Evolutionary conservation across 2,888 invertebrate species (phyloP).

Genomic region (Lochmaea capreae): DNA sequence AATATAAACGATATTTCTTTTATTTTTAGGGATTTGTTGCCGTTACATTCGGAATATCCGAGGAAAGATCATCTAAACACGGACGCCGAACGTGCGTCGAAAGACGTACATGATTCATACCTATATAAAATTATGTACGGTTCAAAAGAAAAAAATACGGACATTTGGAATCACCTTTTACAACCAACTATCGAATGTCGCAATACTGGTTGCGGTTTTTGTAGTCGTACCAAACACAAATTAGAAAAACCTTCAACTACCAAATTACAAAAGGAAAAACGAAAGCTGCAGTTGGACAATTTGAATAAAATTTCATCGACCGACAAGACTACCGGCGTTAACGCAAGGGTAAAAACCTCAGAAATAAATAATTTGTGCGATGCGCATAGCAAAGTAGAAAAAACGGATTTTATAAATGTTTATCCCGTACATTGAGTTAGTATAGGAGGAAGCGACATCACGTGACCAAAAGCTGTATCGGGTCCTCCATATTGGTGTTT

Average conservation of each 20-base stretch:
- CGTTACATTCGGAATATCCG: conserved; percentile 57
- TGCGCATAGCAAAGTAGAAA: too few relatives aligned
- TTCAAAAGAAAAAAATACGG: conserved; percentile 39
- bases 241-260: neutral
- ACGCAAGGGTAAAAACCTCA: neutral
- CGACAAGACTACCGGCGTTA: neutral
- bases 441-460: too few relatives aligned
- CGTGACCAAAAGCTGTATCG: too few relatives aligned
- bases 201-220: conserved; percentile 28
- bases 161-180: conserved; percentile 50
- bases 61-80: conserved; percentile 43
- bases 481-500: too few relatives aligned
- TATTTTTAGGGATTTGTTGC: conserved; percentile 51
- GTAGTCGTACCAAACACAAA: conserved; percentile 12
- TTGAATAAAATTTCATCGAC: neutral
- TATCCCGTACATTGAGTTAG: too few relatives aligned
- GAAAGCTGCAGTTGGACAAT: neutral
- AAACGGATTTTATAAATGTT: too few relatives aligned
- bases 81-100: conserved; percentile 17
- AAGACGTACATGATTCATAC: conserved; percentile 47
- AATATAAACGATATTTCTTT: neutral
- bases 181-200: conserved; percentile 42
- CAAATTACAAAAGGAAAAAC: conserved; percentile 4
- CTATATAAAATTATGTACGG: conserved; percentile 51
- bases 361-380: too few relatives aligned